phyloP scores from a whole-genome alignment of 1,140 invertebrate genomes.

The Drosophila trapezifrons region DNA sequence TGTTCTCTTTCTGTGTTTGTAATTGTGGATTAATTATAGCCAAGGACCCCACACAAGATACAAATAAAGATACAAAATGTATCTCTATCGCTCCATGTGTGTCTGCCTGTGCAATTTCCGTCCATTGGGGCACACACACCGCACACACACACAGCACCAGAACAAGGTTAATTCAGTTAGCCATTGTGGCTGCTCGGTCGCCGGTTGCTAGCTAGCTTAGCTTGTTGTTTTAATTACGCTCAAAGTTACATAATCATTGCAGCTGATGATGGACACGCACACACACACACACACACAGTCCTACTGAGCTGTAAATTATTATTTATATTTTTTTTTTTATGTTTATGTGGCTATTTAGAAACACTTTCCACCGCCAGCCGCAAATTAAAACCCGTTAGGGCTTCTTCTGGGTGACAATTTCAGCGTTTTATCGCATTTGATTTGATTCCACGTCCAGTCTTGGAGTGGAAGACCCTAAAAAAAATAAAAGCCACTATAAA shows the following conservation, averaged over 20 bases:
- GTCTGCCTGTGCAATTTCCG: constrained; percentile 65
- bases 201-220: constrained; percentile 4
- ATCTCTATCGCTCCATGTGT: constrained; percentile 59
- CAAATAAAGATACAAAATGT: constrained; percentile 79
- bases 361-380: constrained; percentile 11
- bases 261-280: constrained; percentile 65
- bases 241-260: constrained; percentile 70
- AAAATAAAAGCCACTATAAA: constrained; percentile 20
- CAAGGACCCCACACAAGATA: constrained; percentile 76
- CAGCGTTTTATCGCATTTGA: constrained; percentile 6
- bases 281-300: constrained; percentile 50
- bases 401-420: constrained; percentile 38
- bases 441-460: background rate
- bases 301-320: constrained; percentile 14
- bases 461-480: constrained; percentile 1
- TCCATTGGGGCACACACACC: constrained; percentile 45
- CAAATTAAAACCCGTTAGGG: constrained; percentile 17
- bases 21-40: constrained; percentile 80
- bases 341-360: constrained; percentile 15
- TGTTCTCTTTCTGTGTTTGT: constrained; percentile 60
- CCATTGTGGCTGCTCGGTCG: constrained; percentile 48
- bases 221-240: constrained; percentile 74
- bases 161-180: constrained; percentile 81
- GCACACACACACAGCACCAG: constrained; percentile 15
- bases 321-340: background rate